These are phyloP conservation scores for Tineola bisselliella DNA, from an alignment of 2,888 invertebrate species.

Conservation along the genomic window DNA sequence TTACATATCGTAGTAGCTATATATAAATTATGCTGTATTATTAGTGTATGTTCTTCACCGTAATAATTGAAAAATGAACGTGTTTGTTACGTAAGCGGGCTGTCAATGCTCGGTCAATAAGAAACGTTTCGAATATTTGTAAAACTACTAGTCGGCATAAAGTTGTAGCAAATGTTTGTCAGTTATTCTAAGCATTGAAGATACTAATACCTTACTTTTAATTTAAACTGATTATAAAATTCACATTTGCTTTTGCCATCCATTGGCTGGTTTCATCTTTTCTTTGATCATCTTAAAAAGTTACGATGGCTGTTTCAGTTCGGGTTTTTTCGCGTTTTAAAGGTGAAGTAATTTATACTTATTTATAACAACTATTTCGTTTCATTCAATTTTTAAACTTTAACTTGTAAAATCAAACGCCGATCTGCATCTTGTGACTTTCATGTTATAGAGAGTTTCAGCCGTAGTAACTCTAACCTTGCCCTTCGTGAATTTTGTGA, in stretches of 20 bases:
- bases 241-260: neutral
- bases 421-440: constrained; percentile 4
- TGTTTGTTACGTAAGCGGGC: neutral
- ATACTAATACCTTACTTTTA: neutral
- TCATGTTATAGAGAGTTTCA: neutral
- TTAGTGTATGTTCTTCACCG: no score
- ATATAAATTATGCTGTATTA: no score
- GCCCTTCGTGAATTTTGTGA: neutral
- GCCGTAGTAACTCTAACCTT: neutral
- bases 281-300: constrained; percentile 13
- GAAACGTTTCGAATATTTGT: neutral
- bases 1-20: no score
- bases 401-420: neutral
- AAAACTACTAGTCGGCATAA: neutral
- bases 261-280: neutral
- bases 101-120: neutral
- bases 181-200: no score
- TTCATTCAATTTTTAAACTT: neutral
- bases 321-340: constrained; percentile 67
- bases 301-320: constrained; percentile 67
- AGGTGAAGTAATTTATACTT: constrained; percentile 43
- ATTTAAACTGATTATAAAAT: neutral
- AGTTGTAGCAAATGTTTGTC: neutral
- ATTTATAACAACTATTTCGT: neutral
- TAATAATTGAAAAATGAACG: neutral